Evolutionary conservation across 2,113 vertebrate species (phyloP).

Genomic region (Chloebia gouldiae): DNA sequence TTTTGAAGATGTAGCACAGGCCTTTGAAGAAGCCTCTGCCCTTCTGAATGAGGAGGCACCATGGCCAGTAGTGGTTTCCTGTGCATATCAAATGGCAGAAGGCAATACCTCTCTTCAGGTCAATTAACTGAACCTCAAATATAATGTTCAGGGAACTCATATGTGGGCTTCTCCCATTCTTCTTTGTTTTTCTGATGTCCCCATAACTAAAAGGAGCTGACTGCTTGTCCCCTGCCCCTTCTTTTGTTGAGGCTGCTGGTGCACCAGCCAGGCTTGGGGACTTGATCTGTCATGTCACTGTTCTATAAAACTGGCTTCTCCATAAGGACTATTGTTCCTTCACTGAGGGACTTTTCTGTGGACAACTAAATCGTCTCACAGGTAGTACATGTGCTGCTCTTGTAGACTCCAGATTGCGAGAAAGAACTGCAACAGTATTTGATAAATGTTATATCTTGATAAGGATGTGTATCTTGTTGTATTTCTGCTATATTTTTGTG

Average conservation of each 20-base stretch:
- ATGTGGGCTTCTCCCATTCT: neutral
- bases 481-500: neutral
- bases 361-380: neutral
- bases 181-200: neutral
- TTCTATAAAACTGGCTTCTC: neutral
- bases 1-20: neutral
- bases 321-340: rapidly evolving
- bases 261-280: neutral
- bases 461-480: neutral
- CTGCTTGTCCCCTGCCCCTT: neutral
- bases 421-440: neutral
- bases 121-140: neutral
- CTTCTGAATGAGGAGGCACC: neutral
- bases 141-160: neutral
- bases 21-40: neutral
- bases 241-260: neutral
- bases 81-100: neutral
- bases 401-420: neutral
- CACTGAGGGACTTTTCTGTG: neutral
- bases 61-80: neutral
- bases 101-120: neutral
- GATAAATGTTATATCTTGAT: neutral
- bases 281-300: neutral
- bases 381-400: neutral
- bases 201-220: neutral